Conservation (phyloP, 2,888 invertebrate species). For the Coremacera marginata region DNA sequence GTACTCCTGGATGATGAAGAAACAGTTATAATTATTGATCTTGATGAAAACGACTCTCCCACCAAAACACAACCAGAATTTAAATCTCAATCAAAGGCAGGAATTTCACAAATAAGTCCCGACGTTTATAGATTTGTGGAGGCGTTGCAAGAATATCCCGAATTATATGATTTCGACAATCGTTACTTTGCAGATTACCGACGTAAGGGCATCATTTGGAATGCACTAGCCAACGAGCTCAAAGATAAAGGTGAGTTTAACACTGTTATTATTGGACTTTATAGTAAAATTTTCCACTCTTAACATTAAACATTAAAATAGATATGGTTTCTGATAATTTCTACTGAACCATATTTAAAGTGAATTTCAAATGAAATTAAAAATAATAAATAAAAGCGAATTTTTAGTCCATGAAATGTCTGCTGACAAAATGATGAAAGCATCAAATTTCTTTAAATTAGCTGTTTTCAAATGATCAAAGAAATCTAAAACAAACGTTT, state of each 20-base stretch:
- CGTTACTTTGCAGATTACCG: conserved; percentile 49
- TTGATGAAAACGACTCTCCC: conserved; percentile 49
- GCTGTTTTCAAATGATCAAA: too few relatives aligned
- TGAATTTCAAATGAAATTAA: too few relatives aligned
- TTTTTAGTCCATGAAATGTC: too few relatives aligned
- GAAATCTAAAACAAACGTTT: too few relatives aligned
- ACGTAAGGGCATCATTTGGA: conserved; percentile 61
- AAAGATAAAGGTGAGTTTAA: conserved; percentile 53
- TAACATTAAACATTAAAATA: too few relatives aligned
- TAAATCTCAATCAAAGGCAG: neutral
- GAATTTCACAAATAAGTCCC: neutral
- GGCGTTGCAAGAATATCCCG: conserved; percentile 55
- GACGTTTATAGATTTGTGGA: conserved; percentile 50
- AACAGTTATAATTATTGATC: conserved; percentile 52
- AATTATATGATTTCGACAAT: conserved; percentile 54
- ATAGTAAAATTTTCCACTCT: too few relatives aligned
- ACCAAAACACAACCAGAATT: conserved; percentile 23
- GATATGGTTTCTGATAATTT: too few relatives aligned
- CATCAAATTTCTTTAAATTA: too few relatives aligned
- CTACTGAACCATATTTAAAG: too few relatives aligned
- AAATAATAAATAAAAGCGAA: too few relatives aligned
- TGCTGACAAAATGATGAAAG: too few relatives aligned
- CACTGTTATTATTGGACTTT: too few relatives aligned
- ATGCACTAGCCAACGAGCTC: conserved; percentile 58
- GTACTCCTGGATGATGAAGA: conserved; percentile 45